Conservation (phyloP, 2,888 invertebrate species). For the Phania funesta region DNA sequence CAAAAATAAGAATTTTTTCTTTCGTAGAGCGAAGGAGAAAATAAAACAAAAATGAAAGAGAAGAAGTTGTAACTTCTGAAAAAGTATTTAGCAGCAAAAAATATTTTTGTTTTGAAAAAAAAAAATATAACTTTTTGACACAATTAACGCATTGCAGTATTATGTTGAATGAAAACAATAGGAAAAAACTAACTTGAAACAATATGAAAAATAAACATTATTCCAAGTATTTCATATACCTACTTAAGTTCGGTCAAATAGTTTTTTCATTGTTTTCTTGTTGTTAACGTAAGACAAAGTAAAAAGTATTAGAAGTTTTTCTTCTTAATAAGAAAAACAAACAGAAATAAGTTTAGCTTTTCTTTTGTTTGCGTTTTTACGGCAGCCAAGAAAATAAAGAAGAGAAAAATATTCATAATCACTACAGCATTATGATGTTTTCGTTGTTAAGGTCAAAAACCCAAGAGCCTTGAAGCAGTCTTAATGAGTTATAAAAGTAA, state of each 20-base stretch:
- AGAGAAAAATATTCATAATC: background rate
- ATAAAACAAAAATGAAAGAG: background rate
- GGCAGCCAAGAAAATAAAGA: too few species aligned
- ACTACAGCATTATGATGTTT: background rate
- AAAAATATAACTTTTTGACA: constrained; percentile 65
- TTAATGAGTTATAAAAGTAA: background rate
- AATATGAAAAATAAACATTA: constrained; percentile 4
- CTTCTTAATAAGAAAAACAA: background rate
- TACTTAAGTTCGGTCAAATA: constrained; percentile 62
- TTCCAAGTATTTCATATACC: constrained; percentile 34
- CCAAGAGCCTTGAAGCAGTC: constrained; percentile 9
- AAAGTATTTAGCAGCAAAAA: background rate
- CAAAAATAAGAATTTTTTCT: background rate
- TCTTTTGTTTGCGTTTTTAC: background rate
- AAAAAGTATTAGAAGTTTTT: constrained; percentile 30
- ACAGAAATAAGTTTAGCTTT: constrained; percentile 20
- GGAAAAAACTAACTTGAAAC: background rate
- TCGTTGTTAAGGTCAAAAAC: constrained; percentile 36
- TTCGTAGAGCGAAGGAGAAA: background rate
- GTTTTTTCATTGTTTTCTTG: constrained; percentile 43
- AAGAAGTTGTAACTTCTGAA: background rate
- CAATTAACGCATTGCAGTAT: constrained; percentile 67
- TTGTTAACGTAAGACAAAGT: constrained; percentile 38
- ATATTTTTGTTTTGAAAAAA: constrained; percentile 1
- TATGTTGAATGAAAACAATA: background rate